These are phyloP conservation scores for Mesorhabditis belari DNA, from an alignment of 2,888 invertebrate species.

Conservation along the genomic window DNA sequence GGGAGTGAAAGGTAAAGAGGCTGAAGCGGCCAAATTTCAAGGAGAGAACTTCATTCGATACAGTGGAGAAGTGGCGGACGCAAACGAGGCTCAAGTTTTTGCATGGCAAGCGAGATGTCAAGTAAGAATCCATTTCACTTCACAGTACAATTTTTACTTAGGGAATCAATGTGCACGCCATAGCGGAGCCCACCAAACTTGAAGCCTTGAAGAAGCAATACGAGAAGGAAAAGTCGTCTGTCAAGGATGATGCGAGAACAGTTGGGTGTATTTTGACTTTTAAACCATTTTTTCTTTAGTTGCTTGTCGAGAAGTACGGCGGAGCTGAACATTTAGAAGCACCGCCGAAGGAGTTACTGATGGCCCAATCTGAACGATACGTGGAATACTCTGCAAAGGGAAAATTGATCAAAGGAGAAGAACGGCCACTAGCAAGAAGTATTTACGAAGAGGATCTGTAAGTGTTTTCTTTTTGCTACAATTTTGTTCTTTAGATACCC, in stretches of 20 bases:
- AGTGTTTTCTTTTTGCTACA: constrained; percentile 40
- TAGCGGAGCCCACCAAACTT: constrained; percentile 95
- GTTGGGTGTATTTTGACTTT: constrained; percentile 66
- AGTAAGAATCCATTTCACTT: constrained; percentile 7
- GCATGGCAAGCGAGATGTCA: constrained; percentile 50
- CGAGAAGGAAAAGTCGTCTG: constrained; percentile 77
- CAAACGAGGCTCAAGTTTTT: constrained; percentile 73
- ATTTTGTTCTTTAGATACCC: constrained; percentile 51
- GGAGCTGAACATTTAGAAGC: constrained; percentile 78
- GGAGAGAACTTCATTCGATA: constrained; percentile 93
- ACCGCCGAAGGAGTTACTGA: constrained; percentile 77
- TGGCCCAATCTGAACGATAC: constrained; percentile 92
- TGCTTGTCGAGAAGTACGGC: constrained; percentile 82
- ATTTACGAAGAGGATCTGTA: constrained; percentile 89
- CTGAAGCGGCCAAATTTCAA: constrained; percentile 62
- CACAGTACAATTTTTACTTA: not conserved
- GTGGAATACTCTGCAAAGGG: constrained; percentile 90
- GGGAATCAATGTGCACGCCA: constrained; percentile 85
- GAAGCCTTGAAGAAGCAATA: constrained; percentile 84
- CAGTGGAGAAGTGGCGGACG: constrained; percentile 83
- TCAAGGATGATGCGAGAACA: constrained; percentile 74
- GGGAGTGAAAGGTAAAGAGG: constrained; percentile 47
- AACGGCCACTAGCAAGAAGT: constrained; percentile 75
- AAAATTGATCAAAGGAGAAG: constrained; percentile 71
- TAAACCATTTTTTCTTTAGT: constrained; percentile 56